These are phyloP conservation scores for Peromyscus eremicus DNA, from an alignment of 2,797 vertebrate genomes.

Conservation along the genomic window DNA sequence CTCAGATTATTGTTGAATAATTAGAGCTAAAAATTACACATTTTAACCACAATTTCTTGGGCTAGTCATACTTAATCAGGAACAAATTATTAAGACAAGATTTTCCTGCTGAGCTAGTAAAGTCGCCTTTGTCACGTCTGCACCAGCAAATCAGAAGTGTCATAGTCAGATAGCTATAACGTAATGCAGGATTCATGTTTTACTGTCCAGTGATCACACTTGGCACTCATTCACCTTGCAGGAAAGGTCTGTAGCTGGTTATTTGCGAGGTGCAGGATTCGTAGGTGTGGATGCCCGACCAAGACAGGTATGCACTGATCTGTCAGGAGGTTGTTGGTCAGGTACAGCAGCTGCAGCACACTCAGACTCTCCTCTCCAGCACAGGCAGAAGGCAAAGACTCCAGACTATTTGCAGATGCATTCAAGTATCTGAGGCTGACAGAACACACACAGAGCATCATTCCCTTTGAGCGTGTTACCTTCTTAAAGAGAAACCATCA, in stretches of 20 bases:
- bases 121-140: not conserved
- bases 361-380: conserved; percentile 95
- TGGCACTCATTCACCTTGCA: conserved; percentile 91
- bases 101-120: not conserved
- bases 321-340: conserved; percentile 95
- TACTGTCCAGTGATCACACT: not conserved
- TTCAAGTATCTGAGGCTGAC: conserved; percentile 97
- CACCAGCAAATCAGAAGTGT: not conserved
- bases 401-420: conserved; percentile 95
- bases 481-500: not conserved
- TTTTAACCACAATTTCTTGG: conserved; percentile 43
- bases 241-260: conserved; percentile 96
- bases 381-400: conserved; percentile 93
- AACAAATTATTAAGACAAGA: conserved; percentile 8
- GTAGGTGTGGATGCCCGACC: conserved; percentile 93
- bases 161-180: not conserved
- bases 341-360: conserved; percentile 95
- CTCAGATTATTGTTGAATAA: conserved; percentile 45
- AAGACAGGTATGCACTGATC: conserved; percentile 95
- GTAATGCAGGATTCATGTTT: not conserved
- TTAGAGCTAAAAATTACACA: conserved; percentile 58
- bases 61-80: not conserved
- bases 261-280: conserved; percentile 96
- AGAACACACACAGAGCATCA: conserved; percentile 59
- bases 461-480: not conserved